Evolutionary conservation across 2,113 vertebrate genomes (phyloP).

Genomic region (Protobothrops flavoviridis): DNA sequence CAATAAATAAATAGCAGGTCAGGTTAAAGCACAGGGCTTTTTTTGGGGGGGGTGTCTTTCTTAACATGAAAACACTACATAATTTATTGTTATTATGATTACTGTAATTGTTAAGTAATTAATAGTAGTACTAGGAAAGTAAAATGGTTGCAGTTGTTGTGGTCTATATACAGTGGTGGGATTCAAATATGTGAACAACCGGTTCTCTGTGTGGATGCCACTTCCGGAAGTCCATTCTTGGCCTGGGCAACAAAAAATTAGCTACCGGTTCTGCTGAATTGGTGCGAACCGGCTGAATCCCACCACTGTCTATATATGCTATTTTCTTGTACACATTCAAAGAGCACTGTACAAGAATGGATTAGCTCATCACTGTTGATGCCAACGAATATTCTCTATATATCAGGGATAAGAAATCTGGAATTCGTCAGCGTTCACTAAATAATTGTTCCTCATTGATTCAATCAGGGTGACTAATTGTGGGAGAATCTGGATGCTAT

Average conservation of each 20-base stretch:
- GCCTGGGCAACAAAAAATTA: too few species aligned
- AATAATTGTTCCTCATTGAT: background rate
- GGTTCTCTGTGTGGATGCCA: too few species aligned
- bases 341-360: background rate
- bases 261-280: too few species aligned
- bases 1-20: background rate
- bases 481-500: background rate
- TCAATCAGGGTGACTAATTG: background rate
- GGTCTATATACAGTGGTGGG: background rate
- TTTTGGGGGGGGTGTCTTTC: background rate
- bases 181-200: too few species aligned
- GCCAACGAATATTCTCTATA: background rate
- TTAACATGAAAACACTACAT: background rate
- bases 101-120: background rate
- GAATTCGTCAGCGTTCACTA: background rate
- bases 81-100: background rate
- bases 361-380: background rate
- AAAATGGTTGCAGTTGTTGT: background rate
- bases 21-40: background rate
- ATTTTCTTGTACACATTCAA: background rate
- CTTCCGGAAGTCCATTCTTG: too few species aligned
- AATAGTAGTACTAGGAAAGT: background rate
- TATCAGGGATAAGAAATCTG: background rate
- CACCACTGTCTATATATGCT: background rate
- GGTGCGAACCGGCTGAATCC: too few species aligned